Evolutionary conservation across 1,140 invertebrate genomes (phyloP).

Genomic region (Arctopsyche grandis): DNA sequence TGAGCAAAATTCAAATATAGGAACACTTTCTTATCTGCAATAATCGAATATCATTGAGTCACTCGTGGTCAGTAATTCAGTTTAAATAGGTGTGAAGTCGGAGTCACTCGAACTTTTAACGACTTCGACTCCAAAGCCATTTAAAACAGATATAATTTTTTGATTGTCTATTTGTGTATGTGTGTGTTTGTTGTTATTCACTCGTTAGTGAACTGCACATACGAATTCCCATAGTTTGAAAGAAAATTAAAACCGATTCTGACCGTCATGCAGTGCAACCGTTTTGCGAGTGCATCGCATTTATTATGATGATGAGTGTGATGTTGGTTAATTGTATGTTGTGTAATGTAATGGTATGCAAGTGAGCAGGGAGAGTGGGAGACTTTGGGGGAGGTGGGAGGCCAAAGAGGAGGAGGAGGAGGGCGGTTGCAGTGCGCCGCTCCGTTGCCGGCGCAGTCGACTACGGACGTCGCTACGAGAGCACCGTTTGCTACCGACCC

Average conservation of each 20-base stretch:
- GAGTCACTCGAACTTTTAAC: no score
- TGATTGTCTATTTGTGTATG: no score
- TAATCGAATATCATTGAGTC: no score
- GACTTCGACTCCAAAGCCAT: no score
- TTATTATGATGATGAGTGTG: background rate
- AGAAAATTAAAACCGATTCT: background rate
- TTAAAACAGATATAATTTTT: no score
- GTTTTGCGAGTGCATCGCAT: background rate
- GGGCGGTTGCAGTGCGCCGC: constrained; percentile 16
- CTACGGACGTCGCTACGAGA: background rate
- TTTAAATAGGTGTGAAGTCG: no score
- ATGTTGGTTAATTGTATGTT: constrained; percentile 1
- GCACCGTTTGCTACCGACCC: background rate
- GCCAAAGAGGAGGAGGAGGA: background rate
- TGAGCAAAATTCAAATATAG: no score
- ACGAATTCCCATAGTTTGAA: no score
- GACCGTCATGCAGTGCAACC: background rate
- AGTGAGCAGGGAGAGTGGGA: background rate
- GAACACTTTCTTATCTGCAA: no score
- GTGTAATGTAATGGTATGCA: constrained; percentile 12
- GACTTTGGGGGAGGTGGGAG: background rate
- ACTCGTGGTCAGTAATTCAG: no score
- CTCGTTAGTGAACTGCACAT: no score
- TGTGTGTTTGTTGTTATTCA: no score
- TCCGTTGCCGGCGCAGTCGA: constrained; percentile 24